Evolutionary conservation across 2,797 vertebrate genomes (phyloP), one percentile per base, ranked within the genome.

Genomic region (Gastrophryne carolinensis): DNA sequence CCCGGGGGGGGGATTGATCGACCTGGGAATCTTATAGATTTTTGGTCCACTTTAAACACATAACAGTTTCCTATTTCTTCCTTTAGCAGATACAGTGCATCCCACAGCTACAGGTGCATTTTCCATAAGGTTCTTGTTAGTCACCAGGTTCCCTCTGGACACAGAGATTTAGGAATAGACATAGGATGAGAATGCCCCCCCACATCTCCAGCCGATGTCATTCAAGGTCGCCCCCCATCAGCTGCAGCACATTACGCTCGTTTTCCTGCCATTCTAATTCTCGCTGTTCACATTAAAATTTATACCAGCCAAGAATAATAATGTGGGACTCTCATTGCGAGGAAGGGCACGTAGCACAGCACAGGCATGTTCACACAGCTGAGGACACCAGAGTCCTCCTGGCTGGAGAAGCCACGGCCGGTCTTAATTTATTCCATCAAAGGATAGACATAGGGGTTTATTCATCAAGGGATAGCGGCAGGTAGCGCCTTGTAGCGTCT

Each of bases 301-400:
- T 15, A 61, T 29, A 64, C 50, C 39, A 35, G 56, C 69, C 56
- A 61, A 61, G 41, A 60, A 61, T 34, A 72, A 72, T 61, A 72
- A 72, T 34, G 9, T 27, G 34, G 37, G 5, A 34, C 39, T 62
- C n/a, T 37, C 35, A 39, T 62, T 23, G 32, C 58, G 11, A 37
- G 35, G 35, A 62, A 62, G 23, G 19, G 39, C 34, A 37, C 58
- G 26, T 26, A 29, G 50, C 13, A 7, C 5, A 49, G 17, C 56
- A 30, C 21, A 29, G 17, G 17, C 39, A 44, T 44, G 15, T 44
- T 44, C 39, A 44, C 39, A 44, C 39, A 44, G n/a, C 4, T 24
- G n/a, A n/a, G n/a, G n/a, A n/a, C n/a, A n/a, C n/a, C n/a, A n/a
- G n/a, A n/a, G n/a, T n/a, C n/a, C n/a, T n/a, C n/a, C n/a, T n/a